phyloP scores from a whole-genome alignment of 2,113 vertebrate species.

The Rhea americana region DNA sequence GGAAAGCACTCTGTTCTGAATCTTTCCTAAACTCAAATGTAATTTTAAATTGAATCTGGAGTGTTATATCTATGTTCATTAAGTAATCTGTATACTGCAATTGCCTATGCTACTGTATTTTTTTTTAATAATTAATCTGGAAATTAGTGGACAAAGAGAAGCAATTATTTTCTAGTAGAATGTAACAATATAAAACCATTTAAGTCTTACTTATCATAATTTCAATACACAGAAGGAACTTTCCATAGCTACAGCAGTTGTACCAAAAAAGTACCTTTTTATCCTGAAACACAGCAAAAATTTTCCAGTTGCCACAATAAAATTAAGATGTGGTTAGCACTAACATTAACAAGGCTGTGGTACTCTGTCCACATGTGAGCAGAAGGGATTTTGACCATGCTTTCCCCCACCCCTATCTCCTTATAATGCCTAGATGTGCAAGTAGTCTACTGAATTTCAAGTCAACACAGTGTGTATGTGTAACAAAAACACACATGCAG shows the following conservation, averaged over 20 bases:
- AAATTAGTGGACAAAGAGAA: not conserved
- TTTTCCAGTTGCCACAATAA: conserved; percentile 38
- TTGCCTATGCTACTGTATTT: not conserved
- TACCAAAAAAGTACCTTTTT: conserved; percentile 29
- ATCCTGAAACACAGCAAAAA: conserved; percentile 7
- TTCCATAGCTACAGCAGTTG: conserved; percentile 22
- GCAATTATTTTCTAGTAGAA: conserved; percentile 12
- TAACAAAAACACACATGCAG: conserved; percentile 23
- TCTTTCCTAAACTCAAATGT: not conserved
- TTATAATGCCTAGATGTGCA: not conserved
- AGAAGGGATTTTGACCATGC: not conserved
- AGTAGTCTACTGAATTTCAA: conserved; percentile 42
- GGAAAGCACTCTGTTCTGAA: not conserved
- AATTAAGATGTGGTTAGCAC: not conserved
- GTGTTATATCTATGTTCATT: not conserved
- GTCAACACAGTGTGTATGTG: not conserved
- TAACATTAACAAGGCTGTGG: not conserved
- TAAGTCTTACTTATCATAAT: not conserved
- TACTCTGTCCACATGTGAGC: not conserved
- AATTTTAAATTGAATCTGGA: not conserved
- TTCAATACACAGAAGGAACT: not conserved
- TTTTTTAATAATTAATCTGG: not conserved
- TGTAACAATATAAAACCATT: conserved; percentile 29
- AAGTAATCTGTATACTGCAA: not conserved
- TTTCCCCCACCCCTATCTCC: not conserved